phyloP scores from a whole-genome alignment of 2,888 invertebrate species.

The Strigamia maritima region DNA sequence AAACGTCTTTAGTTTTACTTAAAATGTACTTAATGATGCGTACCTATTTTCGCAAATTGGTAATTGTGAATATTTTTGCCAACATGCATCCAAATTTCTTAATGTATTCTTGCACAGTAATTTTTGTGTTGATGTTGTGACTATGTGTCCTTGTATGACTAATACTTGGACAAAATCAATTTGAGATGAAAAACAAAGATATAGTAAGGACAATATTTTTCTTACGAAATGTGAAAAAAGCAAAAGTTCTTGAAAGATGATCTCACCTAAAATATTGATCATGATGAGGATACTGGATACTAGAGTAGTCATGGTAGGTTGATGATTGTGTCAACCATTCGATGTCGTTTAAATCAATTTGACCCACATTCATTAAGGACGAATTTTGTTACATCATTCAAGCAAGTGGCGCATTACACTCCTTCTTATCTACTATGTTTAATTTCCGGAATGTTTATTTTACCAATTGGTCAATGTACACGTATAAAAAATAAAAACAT shows the following conservation, averaged over 20 bases:
- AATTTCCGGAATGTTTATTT: constrained; percentile 4
- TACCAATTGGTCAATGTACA: neutral
- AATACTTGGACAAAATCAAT: neutral
- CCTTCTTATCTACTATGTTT: neutral
- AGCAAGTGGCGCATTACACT: neutral
- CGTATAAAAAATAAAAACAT: neutral
- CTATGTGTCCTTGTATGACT: neutral
- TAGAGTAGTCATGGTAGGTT: constrained; percentile 27
- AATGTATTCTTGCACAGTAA: neutral
- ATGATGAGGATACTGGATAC: constrained; percentile 20
- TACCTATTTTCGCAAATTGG: constrained; percentile 13
- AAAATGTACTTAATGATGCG: neutral
- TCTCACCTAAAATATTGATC: constrained; percentile 30
- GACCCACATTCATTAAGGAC: constrained; percentile 34
- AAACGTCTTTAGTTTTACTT: neutral
- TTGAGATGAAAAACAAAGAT: neutral
- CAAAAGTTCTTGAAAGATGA: neutral
- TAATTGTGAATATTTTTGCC: neutral
- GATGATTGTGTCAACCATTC: constrained; percentile 25
- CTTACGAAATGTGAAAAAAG: neutral
- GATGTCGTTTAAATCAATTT: constrained; percentile 25
- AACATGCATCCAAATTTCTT: neutral
- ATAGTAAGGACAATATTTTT: neutral
- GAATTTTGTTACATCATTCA: constrained; percentile 25
- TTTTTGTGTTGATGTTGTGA: neutral